Conservation (phyloP, 2,113 vertebrate species). For the Entosphenus tridentatus region DNA sequence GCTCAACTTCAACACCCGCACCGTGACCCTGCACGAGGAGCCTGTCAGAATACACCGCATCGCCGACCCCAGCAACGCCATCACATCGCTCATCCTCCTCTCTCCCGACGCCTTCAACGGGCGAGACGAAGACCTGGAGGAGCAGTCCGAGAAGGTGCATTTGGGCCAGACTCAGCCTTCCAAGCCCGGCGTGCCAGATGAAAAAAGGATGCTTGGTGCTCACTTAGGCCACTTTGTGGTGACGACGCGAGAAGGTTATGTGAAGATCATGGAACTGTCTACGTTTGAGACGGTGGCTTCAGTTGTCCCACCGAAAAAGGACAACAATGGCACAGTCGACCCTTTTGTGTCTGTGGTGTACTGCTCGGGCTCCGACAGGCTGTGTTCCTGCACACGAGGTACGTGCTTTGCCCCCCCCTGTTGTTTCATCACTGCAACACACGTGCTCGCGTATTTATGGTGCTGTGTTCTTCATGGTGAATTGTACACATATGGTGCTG, state of each 20-base stretch:
- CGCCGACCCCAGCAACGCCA: conserved; percentile 67
- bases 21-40: conserved; percentile 84
- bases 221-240: conserved; percentile 84
- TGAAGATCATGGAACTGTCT: conserved; percentile 89
- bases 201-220: conserved; percentile 41
- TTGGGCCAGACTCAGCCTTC: conserved; percentile 15
- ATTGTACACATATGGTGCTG: no score
- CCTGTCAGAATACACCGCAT: conserved; percentile 89
- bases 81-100: conserved; percentile 84
- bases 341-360: conserved; percentile 92
- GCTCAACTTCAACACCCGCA: conserved; percentile 84
- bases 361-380: conserved; percentile 92
- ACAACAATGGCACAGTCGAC: conserved; percentile 63
- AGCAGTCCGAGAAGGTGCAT: conserved; percentile 47
- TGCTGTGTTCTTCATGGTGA: not conserved
- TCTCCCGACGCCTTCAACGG: conserved; percentile 79
- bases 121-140: conserved; percentile 79
- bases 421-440: not conserved
- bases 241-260: conserved; percentile 77
- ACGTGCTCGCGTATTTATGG: not conserved
- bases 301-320: conserved; percentile 84
- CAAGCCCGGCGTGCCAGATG: not conserved
- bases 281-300: conserved; percentile 84
- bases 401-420: conserved; percentile 15
- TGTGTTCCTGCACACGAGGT: conserved; percentile 98